phyloP scores from a whole-genome alignment of 2,113 vertebrate species.

The Coracopsis vasa region DNA sequence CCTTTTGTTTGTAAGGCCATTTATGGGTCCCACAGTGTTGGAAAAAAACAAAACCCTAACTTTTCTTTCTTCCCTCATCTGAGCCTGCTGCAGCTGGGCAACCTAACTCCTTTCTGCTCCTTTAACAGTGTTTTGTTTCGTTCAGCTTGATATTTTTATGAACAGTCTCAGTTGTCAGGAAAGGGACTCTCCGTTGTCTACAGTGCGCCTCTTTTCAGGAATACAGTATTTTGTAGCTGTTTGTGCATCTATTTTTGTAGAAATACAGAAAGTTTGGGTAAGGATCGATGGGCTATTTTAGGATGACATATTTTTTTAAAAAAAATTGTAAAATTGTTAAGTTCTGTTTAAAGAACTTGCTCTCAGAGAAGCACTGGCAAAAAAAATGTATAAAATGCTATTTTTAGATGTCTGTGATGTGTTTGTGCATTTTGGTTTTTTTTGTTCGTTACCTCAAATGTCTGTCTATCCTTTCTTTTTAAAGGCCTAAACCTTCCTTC shows the following conservation, averaged over 20 bases:
- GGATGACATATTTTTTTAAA: conserved; percentile 74
- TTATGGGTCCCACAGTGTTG: conserved; percentile 52
- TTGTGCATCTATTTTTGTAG: conserved; percentile 81
- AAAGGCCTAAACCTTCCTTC: conserved; percentile 41
- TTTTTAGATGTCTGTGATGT: conserved; percentile 70
- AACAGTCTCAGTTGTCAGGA: conserved; percentile 61
- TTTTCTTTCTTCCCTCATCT: conserved; percentile 65
- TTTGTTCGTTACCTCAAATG: conserved; percentile 72
- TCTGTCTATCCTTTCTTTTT: conserved; percentile 38
- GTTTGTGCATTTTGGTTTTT: conserved; percentile 67
- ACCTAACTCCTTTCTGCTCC: conserved; percentile 61
- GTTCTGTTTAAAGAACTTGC: conserved; percentile 97
- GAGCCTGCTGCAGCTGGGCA: conserved; percentile 75
- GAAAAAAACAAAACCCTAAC: conserved; percentile 21
- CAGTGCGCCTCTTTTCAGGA: conserved; percentile 74
- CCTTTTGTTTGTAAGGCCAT: conserved; percentile 58
- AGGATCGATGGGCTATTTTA: conserved; percentile 75
- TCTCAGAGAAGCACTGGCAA: conserved; percentile 82
- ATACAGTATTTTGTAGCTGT: conserved; percentile 74
- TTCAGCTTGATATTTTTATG: conserved; percentile 58
- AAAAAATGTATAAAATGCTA: conserved; percentile 75
- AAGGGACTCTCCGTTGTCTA: conserved; percentile 59
- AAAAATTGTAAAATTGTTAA: conserved; percentile 74
- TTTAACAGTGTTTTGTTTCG: conserved; percentile 64
- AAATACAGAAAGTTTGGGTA: conserved; percentile 77